These are phyloP conservation scores for Periplaneta americana DNA, from an alignment of 1,140 invertebrate genomes.

Conservation along the genomic window DNA sequence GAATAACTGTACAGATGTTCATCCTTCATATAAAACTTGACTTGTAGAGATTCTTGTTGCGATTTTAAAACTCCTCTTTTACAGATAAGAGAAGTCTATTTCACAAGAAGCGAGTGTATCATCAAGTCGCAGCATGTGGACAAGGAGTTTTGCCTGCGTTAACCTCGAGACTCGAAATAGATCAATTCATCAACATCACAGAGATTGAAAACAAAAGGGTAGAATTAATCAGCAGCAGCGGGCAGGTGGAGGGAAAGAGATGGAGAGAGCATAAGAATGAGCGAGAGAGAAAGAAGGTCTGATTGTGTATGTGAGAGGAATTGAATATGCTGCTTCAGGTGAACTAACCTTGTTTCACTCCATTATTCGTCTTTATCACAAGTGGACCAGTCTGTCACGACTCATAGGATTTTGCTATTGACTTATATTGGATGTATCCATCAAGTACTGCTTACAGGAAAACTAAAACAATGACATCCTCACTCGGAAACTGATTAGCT, in stretches of 20 bases:
- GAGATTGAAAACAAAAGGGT: conserved; percentile 10
- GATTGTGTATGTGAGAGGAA: background rate
- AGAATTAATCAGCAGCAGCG: conserved; percentile 13
- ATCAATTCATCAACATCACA: conserved; percentile 14
- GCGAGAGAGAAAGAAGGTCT: background rate
- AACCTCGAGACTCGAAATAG: background rate
- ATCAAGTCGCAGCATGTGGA: background rate
- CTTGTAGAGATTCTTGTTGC: too few species aligned
- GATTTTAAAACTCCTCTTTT: too few species aligned
- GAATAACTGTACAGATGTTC: too few species aligned
- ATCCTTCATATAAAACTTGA: too few species aligned
- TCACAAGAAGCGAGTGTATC: background rate
- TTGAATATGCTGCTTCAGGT: background rate
- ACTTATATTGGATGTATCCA: background rate
- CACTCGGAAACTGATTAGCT: too few species aligned
- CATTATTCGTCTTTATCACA: background rate
- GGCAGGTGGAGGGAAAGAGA: background rate
- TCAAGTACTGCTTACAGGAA: background rate
- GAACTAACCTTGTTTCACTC: background rate
- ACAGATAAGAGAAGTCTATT: too few species aligned
- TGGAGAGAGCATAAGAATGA: background rate
- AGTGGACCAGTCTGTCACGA: background rate
- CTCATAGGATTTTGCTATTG: background rate
- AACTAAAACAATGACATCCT: background rate
- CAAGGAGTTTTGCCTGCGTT: background rate